phyloP scores from a whole-genome alignment of 2,797 vertebrate genomes.

The Picus viridis region DNA sequence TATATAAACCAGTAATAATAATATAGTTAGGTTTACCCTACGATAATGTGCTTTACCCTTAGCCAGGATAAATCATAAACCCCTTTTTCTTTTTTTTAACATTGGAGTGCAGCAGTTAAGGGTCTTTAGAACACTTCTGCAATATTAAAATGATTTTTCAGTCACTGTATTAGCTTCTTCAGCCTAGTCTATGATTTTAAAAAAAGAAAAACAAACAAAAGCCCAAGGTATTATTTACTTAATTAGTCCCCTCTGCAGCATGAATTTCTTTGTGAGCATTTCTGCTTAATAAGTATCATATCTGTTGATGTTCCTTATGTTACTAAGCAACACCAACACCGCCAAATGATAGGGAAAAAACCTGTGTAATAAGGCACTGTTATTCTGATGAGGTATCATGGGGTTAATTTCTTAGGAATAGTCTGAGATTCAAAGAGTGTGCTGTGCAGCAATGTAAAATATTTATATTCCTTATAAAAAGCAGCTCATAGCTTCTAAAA shows the following conservation, averaged over 20 bases:
- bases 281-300: conserved; percentile 2
- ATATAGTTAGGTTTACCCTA: neutral
- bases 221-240: conserved; percentile 13
- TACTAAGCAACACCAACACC: conserved; percentile 34
- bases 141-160: conserved; percentile 53
- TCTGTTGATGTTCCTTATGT: neutral
- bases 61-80: neutral
- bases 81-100: neutral
- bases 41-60: neutral
- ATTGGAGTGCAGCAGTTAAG: neutral
- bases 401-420: conserved; percentile 42
- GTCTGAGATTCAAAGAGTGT: neutral
- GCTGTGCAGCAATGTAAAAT: conserved; percentile 20
- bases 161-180: neutral
- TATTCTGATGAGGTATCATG: conserved; percentile 7
- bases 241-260: conserved; percentile 1
- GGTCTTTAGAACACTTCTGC: neutral
- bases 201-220: conserved; percentile 26
- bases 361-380: neutral
- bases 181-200: neutral
- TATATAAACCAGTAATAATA: neutral
- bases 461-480: conserved; percentile 57
- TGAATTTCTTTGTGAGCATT: conserved; percentile 13
- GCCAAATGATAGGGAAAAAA: neutral
- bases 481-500: conserved; percentile 32